Conservation (phyloP, 2,113 vertebrate genomes). For the Cephalopholis sonnerati region DNA sequence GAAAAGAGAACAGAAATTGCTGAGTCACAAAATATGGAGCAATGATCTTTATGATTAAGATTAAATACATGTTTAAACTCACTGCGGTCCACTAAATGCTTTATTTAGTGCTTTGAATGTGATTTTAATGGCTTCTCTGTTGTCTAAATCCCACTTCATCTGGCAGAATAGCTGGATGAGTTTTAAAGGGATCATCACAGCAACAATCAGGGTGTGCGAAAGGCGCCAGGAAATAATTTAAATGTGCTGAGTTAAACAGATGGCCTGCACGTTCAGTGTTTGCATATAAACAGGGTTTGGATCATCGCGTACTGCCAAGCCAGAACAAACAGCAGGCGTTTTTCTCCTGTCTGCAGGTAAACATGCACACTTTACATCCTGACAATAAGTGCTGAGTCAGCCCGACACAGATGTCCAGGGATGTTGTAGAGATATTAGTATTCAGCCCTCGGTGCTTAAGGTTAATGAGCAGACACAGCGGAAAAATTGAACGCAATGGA, state of each 20-base stretch:
- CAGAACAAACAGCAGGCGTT: constrained; percentile 53
- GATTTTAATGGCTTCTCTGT: constrained; percentile 8
- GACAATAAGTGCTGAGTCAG: constrained; percentile 58
- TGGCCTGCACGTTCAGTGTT: constrained; percentile 43
- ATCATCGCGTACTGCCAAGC: constrained; percentile 18
- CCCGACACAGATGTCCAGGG: constrained; percentile 3
- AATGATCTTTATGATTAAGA: neutral
- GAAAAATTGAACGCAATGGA: neutral
- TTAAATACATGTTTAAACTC: neutral
- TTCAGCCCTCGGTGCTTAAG: constrained; percentile 5
- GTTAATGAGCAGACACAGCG: neutral
- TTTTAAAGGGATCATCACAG: constrained; percentile 40
- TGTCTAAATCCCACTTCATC: constrained; percentile 3
- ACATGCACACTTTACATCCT: constrained; percentile 36
- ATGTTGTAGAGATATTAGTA: constrained; percentile 36
- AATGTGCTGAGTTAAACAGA: constrained; percentile 59
- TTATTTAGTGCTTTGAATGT: neutral
- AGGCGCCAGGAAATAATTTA: constrained; percentile 42
- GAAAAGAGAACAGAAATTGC: neutral
- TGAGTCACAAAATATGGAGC: neutral
- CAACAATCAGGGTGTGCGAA: constrained; percentile 3
- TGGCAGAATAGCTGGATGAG: constrained; percentile 6
- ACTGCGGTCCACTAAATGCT: neutral
- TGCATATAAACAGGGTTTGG: constrained; percentile 53
- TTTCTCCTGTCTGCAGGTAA: constrained; percentile 54